phyloP scores from a whole-genome alignment of 2,888 invertebrate genomes.

The Amiota minor region DNA sequence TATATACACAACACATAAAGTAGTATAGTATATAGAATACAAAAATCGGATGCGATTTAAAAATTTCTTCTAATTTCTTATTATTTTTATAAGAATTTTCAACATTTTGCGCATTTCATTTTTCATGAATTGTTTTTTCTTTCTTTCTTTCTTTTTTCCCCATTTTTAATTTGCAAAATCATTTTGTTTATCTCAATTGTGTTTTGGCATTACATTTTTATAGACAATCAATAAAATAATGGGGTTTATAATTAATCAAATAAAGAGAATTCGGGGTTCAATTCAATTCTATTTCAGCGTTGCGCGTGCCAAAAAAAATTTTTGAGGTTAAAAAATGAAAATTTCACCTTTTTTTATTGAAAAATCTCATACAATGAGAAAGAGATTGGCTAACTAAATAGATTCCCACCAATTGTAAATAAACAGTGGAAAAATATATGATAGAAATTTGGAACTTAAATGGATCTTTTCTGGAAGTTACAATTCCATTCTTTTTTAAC shows the following conservation, averaged over 20 bases:
- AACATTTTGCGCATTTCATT: conserved; percentile 53
- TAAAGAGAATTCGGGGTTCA: no score
- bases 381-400: not conserved
- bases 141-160: conserved; percentile 30
- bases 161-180: conserved; percentile 45
- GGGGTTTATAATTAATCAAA: no score
- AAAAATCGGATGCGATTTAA: not conserved
- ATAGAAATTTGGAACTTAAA: no score
- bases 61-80: conserved; percentile 1
- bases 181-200: conserved; percentile 49
- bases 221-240: not conserved
- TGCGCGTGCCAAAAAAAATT: not conserved
- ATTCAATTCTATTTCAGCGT: no score
- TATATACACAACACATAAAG: no score
- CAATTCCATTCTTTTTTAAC: no score
- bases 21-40: no score
- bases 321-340: not conserved
- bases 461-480: no score
- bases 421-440: no score
- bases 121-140: not conserved
- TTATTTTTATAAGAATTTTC: not conserved
- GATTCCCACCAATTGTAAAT: no score
- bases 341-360: not conserved
- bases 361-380: not conserved
- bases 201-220: conserved; percentile 11